These are phyloP conservation scores for Eupleurogrammus muticus DNA, from an alignment of 2,797 vertebrate genomes.

Conservation along the genomic window DNA sequence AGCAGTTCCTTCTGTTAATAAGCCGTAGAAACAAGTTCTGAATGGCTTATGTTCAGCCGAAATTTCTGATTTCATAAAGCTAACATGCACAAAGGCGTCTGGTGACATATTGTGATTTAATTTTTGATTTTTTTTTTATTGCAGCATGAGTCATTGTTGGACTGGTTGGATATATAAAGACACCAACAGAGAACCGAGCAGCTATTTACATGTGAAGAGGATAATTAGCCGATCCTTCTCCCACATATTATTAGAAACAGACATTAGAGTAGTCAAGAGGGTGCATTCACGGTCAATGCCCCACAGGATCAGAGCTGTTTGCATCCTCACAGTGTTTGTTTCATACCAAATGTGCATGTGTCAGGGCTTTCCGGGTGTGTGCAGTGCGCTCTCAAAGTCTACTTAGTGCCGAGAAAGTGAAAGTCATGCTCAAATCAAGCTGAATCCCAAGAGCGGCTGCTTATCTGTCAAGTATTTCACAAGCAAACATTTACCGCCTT, in stretches of 20 bases:
- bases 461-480: conserved; percentile 68
- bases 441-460: conserved; percentile 67
- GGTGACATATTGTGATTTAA: conserved; percentile 23
- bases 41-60: no score
- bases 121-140: conserved; percentile 2
- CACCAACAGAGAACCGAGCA: conserved; percentile 42
- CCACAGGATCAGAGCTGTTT: conserved; percentile 25
- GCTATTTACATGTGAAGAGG: conserved; percentile 73
- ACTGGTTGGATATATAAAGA: conserved; percentile 53
- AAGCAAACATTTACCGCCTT: conserved; percentile 67
- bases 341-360: conserved; percentile 48
- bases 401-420: conserved; percentile 40
- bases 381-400: conserved; percentile 44
- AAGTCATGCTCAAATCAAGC: conserved; percentile 56
- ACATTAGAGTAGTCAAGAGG: conserved; percentile 52
- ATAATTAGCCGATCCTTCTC: conserved; percentile 74
- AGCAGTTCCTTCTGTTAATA: background rate
- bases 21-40: conserved; percentile 8
- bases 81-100: background rate
- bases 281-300: conserved; percentile 49
- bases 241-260: conserved; percentile 57
- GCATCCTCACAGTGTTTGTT: conserved; percentile 51
- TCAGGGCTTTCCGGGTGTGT: conserved; percentile 60
- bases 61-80: background rate
- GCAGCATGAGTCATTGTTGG: conserved; percentile 61